Conservation (phyloP, 1,140 invertebrate genomes). For the Penaeus chinensis region DNA sequence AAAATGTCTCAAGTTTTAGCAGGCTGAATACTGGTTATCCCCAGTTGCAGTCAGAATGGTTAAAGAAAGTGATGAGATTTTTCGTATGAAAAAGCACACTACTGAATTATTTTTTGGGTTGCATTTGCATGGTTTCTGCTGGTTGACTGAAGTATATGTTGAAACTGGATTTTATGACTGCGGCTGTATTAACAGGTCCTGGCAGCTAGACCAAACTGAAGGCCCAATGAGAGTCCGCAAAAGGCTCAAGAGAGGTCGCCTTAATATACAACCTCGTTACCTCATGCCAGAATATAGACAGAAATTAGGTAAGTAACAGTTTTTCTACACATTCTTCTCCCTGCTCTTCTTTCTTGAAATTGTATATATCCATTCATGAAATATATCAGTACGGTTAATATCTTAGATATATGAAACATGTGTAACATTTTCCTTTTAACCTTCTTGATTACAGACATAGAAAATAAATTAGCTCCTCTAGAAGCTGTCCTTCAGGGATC, state of each 20-base stretch:
- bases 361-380: too few species aligned
- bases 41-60: too few species aligned
- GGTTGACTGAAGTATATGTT: background rate
- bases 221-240: slow-evolving; percentile 50
- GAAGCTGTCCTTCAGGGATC: slow-evolving; percentile 43
- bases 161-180: background rate
- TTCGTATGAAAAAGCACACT: too few species aligned
- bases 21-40: too few species aligned
- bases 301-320: slow-evolving; percentile 33
- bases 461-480: slow-evolving; percentile 34
- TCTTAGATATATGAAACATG: background rate
- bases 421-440: background rate
- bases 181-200: slow-evolving; percentile 20
- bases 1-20: too few species aligned
- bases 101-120: background rate
- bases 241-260: slow-evolving; percentile 37
- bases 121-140: background rate
- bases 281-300: slow-evolving; percentile 50
- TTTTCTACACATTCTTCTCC: background rate
- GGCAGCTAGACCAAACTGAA: slow-evolving; percentile 52
- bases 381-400: too few species aligned
- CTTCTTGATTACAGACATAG: slow-evolving; percentile 27
- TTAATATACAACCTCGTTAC: slow-evolving; percentile 36
- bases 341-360: too few species aligned
- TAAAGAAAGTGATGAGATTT: too few species aligned